Percentiles rank a stretch among this genome's conserved stretches.
Evolutionary conservation across 2,888 invertebrate species (phyloP).

Genomic region (Leptarthrus brevirostris): DNA sequence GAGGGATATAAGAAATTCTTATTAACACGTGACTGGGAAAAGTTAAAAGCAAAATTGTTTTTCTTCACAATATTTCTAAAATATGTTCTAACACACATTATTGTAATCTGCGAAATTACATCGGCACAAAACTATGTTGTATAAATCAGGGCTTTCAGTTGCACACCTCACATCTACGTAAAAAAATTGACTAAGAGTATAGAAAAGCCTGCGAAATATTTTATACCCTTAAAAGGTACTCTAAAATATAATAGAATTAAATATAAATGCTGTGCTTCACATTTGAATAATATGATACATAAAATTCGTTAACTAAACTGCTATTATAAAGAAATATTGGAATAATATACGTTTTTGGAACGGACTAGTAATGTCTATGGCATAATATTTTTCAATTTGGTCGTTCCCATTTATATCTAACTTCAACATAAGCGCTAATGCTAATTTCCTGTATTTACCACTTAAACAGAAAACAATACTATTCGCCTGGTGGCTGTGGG

Average conservation of each 20-base stretch:
- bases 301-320: conserved; percentile 46
- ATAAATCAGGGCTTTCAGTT: conserved; percentile 19
- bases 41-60: background rate
- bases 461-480: too few species aligned
- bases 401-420: conserved; percentile 5
- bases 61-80: background rate
- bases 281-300: conserved; percentile 34
- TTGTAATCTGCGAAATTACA: background rate
- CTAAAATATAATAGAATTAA: conserved; percentile 40
- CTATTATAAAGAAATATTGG: conserved; percentile 45
- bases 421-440: conserved; percentile 4
- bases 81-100: conserved; percentile 2
- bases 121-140: conserved; percentile 15
- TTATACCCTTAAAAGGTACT: conserved; percentile 35
- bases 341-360: conserved; percentile 44
- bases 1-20: conserved; percentile 4
- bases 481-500: too few species aligned
- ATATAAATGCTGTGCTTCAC: conserved; percentile 42
- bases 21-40: conserved; percentile 12
- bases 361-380: conserved; percentile 16
- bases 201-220: conserved; percentile 10
- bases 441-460: conserved; percentile 10
- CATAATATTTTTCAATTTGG: background rate
- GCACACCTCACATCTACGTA: conserved; percentile 8
- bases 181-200: conserved; percentile 23